Evolutionary conservation across 1,140 invertebrate species (phyloP).

Genomic region (Drosophila micromelanica): DNA sequence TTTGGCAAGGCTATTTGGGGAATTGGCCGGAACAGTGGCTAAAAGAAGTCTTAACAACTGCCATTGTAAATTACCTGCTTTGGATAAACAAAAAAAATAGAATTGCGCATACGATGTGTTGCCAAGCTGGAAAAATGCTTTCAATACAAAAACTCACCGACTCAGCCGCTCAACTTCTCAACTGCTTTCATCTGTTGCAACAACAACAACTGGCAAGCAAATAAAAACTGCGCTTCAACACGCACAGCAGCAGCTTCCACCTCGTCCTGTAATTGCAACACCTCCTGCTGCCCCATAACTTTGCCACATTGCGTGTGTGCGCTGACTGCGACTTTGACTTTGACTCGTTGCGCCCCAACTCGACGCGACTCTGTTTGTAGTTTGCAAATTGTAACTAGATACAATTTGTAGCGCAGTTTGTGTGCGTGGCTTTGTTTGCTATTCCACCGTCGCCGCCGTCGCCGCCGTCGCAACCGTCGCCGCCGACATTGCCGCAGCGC

Average conservation of each 20-base stretch:
- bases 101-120: constrained; percentile 65
- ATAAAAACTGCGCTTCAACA: constrained; percentile 80
- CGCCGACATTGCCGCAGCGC: constrained; percentile 30
- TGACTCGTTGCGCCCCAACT: constrained; percentile 32
- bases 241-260: constrained; percentile 53
- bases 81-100: constrained; percentile 27
- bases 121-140: constrained; percentile 42
- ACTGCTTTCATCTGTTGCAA: constrained; percentile 46
- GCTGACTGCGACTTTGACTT: constrained; percentile 42
- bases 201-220: constrained; percentile 45
- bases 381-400: constrained; percentile 83
- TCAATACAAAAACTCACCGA: constrained; percentile 29
- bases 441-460: constrained; percentile 31
- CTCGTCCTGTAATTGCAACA: constrained; percentile 22
- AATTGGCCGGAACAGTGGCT: constrained; percentile 58
- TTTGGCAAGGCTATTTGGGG: constrained; percentile 80
- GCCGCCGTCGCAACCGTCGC: constrained; percentile 6
- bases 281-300: background rate
- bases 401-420: constrained; percentile 75
- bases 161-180: constrained; percentile 19
- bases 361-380: constrained; percentile 68
- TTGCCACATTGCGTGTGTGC: constrained; percentile 46
- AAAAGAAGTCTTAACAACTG: constrained; percentile 68
- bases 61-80: constrained; percentile 74
- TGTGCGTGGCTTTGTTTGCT: constrained; percentile 75